Evolutionary conservation across 2,797 vertebrate species (phyloP), one percentile per base, ranked within the genome.

Genomic region (Malacoraja senta): DNA sequence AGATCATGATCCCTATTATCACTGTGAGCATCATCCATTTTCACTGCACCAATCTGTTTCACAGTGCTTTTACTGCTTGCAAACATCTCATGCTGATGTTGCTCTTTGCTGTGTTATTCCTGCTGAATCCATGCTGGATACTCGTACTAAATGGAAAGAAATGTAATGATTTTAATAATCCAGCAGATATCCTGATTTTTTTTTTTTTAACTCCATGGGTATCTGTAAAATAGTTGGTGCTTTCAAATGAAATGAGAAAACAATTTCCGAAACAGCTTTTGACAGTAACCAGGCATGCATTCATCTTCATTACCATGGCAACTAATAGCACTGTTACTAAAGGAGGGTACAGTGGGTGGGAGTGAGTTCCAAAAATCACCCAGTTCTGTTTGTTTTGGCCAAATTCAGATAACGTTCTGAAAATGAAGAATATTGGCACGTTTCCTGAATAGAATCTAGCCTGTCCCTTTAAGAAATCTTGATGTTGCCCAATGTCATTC

Each of bases 391-490:
- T 88, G 61, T 88, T 88, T 68, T 88, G 17, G 84, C 19, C 83
- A 13, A 86, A 32, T 86, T 19, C 26, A 86, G 61, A 32, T 68
- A 35, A 68, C 7, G 35, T 68, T 68, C 84, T 68, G 17, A 68
- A 88, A 88, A n/a, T 35, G 35, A 61, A 88, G 84, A 68, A 86
- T n/a, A n/a, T 86, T 86, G 58, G 3, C 1, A 65, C 8, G n/a
- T 15, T 15, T 88, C 8, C 32, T 68, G 65, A 32, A 65, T 88
- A 10, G 26, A 63, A 8, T n/a, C 9, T 88, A 68, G 63, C 61
- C 84, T 88, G 84, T 68, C n/a, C 84, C 84, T 88, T 88, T 88
- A 88, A 88, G 84, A 68, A 88, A 88, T 65, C 84, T 88, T 88
- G 61, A 8, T 15, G 19, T 24, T 38, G 0, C 32, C 7, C 38